Conservation (phyloP, 2,888 invertebrate genomes). For the Nezara viridula region DNA sequence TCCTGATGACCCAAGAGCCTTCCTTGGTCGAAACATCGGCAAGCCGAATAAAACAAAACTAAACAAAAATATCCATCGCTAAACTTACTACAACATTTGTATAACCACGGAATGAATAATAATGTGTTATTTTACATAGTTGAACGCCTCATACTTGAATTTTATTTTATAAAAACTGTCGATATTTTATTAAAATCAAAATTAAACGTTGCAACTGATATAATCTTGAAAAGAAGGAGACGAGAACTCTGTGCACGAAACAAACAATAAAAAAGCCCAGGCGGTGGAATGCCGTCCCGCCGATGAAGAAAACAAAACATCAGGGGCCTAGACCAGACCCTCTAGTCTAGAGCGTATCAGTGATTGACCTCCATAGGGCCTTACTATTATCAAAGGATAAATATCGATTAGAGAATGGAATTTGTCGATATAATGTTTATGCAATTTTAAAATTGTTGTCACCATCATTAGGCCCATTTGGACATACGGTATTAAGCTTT, state of each 20-base stretch:
- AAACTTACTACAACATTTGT: no score
- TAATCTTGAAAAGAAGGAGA: not conserved
- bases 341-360: not conserved
- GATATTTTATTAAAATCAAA: not conserved
- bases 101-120: no score
- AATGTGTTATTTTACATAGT: no score
- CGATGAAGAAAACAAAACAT: constrained; percentile 10
- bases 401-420: not conserved
- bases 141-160: no score
- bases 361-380: not conserved
- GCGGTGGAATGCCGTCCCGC: not conserved
- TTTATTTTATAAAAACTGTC: not conserved
- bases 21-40: no score
- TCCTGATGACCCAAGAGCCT: no score
- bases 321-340: not conserved
- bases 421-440: no score
- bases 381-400: not conserved
- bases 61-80: no score
- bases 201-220: not conserved
- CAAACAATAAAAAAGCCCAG: not conserved
- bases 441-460: no score
- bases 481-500: no score
- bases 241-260: not conserved
- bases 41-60: no score
- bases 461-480: no score